Evolutionary conservation across 2,888 invertebrate genomes (phyloP).

Genomic region (Caenorhabditis doughertyi): DNA sequence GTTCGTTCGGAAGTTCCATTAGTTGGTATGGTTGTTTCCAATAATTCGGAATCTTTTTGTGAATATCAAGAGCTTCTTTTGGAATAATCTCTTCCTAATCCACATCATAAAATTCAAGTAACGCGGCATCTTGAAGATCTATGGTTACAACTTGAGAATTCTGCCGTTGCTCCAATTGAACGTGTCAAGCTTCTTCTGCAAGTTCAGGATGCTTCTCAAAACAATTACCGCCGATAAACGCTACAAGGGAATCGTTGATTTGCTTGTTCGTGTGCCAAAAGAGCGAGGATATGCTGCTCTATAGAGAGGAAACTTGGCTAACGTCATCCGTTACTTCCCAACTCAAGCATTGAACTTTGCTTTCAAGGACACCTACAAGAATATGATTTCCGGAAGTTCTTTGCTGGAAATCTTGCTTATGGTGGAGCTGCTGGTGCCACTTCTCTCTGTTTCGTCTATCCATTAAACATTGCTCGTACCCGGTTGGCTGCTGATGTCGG

Average conservation of each 20-base stretch:
- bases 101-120: constrained; percentile 30
- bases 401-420: constrained; percentile 88
- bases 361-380: constrained; percentile 87
- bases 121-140: constrained; percentile 30
- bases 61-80: constrained; percentile 10
- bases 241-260: constrained; percentile 80
- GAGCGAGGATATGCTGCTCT: constrained; percentile 83
- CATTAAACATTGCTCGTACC: constrained; percentile 95
- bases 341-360: constrained; percentile 96
- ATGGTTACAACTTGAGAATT: not conserved
- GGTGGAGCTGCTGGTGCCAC: constrained; percentile 96
- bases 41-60: constrained; percentile 15
- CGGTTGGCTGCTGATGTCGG: constrained; percentile 92
- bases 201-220: constrained; percentile 79
- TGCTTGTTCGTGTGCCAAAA: constrained; percentile 78
- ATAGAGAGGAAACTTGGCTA: constrained; percentile 84
- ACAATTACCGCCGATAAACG: constrained; percentile 78
- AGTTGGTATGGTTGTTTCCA: too few relatives aligned
- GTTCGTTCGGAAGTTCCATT: too few relatives aligned
- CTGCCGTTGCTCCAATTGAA: constrained; percentile 95
- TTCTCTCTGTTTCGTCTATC: constrained; percentile 95
- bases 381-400: constrained; percentile 88
- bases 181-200: constrained; percentile 88
- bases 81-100: not conserved
- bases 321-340: constrained; percentile 88